Base-by-base conservation (phyloP, 2,113 vertebrate genomes). In the Octodon degus region DNA sequence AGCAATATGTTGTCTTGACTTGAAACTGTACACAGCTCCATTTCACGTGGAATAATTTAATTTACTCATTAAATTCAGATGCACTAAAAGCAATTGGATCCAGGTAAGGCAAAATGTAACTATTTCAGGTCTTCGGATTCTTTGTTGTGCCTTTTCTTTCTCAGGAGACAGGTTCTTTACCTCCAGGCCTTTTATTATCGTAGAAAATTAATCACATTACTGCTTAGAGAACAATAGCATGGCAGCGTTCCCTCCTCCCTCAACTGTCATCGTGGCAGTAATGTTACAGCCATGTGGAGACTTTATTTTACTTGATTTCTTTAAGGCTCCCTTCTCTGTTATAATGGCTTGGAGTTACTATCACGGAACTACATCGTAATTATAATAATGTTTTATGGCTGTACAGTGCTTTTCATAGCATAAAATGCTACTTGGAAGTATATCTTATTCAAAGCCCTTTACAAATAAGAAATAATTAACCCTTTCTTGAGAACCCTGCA, bases 351-450 rank as follows among this genome's bases (percentile, higher is more conserved):
- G 74, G 62, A 89, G 96, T 95, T 94, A 95, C 95, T 93, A 95
- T 96, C 90, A 80, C 63, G 53, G 82, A 96, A 93, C 86, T 92
- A 93, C 97, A 94, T 70, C 90, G 86, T 97, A 97, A 98, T 98
- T 98, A 98, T 95, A 97, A 96, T 96, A 93, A 97, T 97, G 97
- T 97, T 97, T 97, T 97, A 96, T 96, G 96, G 90, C 85, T 97
- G 62, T 74, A 86, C 81, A 83, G 82, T 97, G 93, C 95, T 96
- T 97, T 97, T 96, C 90, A 97, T 90, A 89, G 96, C 40, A 96
- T 91, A 92, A 97, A 97, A 97, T 97, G 89, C 88, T 90, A 93
- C 88, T 82, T 94, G 95, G 92, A 89, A 97, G 97, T 95, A 87
- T 96, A 96, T 94, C 72, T 89, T 85, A 25, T 92, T 96, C 85